Evolutionary conservation across 1,140 invertebrate species (phyloP), one percentile per base, ranked within the genome.

Genomic region (Pseudobourletiella spinata): DNA sequence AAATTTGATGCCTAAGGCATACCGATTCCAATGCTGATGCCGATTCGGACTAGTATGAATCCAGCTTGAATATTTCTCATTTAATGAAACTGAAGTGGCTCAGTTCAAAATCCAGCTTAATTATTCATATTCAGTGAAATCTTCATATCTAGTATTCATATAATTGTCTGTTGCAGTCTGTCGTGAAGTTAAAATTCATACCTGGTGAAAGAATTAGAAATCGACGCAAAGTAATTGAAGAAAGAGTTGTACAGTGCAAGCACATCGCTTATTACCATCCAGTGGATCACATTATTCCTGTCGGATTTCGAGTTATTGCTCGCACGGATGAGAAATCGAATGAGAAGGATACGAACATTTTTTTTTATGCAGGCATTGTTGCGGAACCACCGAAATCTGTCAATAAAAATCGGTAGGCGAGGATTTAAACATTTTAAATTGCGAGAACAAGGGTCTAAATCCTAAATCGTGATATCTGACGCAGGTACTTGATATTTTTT

Each of bases 401-500:
- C 32, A 93, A 92, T 73, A 83, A 80, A 64, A 85, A 82, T 71
- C 82, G 86, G 50, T 54, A 54, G 14, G 20, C 50, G 26, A 48
- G 8, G 22, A 20, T 22, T 14, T 14, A 48, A 22, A 48, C 46
- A 11, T n/a, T 48, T n/a, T n/a, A n/a, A n/a, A n/a, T n/a, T n/a
- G n/a, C n/a, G n/a, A 48, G 11, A 22, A 14, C 22, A 48, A 14
- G 22, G 22, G 8, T 14, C 8, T 15, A 22, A 48, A 14, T 48
- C 14, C 6, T 11, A 6, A 11, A 11, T 48, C 22, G 46, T 48
- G 6, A 14, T 48, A 48, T 48, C 6, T 48, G 22, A 48, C 14
- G 14, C 20, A 54, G 50, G 84, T 95, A 95, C 73, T 76, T 97
- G n/a, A 81, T 97, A 54, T 97, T 97, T 74, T 97, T 95, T 77